Evolutionary conservation across 2,888 invertebrate species (phyloP).

Genomic region (Lucinisca nassula): DNA sequence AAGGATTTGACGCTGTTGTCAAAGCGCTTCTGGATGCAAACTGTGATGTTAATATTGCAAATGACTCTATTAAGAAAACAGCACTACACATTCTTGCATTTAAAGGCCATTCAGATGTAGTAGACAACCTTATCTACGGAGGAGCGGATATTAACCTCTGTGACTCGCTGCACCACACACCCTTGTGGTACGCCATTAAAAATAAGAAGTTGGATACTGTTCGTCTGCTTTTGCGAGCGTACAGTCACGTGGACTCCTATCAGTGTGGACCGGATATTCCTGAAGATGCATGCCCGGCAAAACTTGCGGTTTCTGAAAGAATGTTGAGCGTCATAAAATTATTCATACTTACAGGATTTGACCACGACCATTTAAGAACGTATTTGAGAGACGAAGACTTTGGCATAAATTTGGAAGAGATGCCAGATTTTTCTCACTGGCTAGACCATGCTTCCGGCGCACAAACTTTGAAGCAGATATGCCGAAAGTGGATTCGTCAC

Average conservation of each 20-base stretch:
- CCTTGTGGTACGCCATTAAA: constrained; percentile 85
- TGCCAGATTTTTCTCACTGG: constrained; percentile 79
- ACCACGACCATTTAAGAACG: constrained; percentile 75
- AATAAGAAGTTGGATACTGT: constrained; percentile 80
- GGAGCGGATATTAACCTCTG: constrained; percentile 81
- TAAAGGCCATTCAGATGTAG: constrained; percentile 84
- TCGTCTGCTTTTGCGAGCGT: constrained; percentile 81
- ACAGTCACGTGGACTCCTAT: constrained; percentile 81
- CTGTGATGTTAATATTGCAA: constrained; percentile 83
- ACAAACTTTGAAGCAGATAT: constrained; percentile 81
- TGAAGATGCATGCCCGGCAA: constrained; percentile 75
- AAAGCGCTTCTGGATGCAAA: constrained; percentile 74
- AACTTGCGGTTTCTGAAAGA: constrained; percentile 76
- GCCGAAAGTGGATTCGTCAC: constrained; percentile 83
- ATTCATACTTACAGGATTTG: constrained; percentile 84
- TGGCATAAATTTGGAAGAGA: constrained; percentile 60
- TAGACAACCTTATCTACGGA: constrained; percentile 77
- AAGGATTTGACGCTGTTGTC: constrained; percentile 85
- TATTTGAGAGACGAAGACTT: constrained; percentile 69
- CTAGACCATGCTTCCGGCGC: constrained; percentile 78
- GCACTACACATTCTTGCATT: constrained; percentile 84
- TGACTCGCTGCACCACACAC: constrained; percentile 78
- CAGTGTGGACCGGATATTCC: constrained; percentile 72
- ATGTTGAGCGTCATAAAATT: constrained; percentile 80
- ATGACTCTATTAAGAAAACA: constrained; percentile 75